These are phyloP conservation scores for Crypturellus undulatus DNA, from an alignment of 2,113 vertebrate species.

Conservation along the genomic window DNA sequence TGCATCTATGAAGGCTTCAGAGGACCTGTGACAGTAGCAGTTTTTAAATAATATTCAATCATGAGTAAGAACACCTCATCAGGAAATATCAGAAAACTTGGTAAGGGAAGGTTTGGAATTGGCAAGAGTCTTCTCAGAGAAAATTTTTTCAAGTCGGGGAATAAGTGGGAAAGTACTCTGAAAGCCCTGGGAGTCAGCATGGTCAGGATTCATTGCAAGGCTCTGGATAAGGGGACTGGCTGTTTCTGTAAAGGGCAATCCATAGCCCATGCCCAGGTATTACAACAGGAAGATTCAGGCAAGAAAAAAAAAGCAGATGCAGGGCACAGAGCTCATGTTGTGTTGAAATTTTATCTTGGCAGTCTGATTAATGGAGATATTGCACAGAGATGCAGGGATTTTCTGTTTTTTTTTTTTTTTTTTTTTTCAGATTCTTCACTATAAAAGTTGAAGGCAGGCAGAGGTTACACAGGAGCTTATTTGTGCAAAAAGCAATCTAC, in stretches of 20 bases:
- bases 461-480: neutral
- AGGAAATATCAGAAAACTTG: neutral
- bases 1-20: neutral
- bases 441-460: neutral
- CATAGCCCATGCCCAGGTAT: neutral
- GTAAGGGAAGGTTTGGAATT: neutral
- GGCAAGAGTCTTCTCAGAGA: neutral
- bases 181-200: neutral
- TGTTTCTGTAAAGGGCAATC: fast-evolving
- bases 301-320: neutral
- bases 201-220: neutral
- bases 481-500: neutral
- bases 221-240: neutral
- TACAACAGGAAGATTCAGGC: neutral
- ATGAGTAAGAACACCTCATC: neutral
- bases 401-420: neutral
- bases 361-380: neutral
- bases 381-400: neutral
- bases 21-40: neutral
- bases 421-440: neutral
- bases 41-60: neutral
- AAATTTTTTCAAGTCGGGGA: neutral
- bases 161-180: neutral
- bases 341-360: neutral
- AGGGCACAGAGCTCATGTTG: neutral